Evolutionary conservation across 1,140 invertebrate genomes (phyloP), one percentile per base, ranked within the genome.

Genomic region (Lasioglossum baleicum): DNA sequence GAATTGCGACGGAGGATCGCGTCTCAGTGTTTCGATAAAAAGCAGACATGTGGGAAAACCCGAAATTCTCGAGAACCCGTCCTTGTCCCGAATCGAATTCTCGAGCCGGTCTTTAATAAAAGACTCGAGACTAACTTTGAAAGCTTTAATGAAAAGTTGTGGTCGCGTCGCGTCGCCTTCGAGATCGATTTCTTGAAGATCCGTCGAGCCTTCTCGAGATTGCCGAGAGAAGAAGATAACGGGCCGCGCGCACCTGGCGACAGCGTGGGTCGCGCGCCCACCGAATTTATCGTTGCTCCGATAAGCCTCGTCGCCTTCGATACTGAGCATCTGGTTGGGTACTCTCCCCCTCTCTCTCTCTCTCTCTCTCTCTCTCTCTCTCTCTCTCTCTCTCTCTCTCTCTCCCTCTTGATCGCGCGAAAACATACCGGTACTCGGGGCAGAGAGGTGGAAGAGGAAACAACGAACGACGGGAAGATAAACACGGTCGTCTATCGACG

Each of bases 291-390:
- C 83, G 40, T n/a, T 3, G 44, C 42, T 7, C 4, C 68, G 83
- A 85, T 85, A 85, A 85, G 69, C n/a, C 56, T 58, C n/a, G 15
- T 20, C 22, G 60, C 20, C 22, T 51, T 83, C 65, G 74, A 61
- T 83, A 83, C 60, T 58, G 48, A 56, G 68, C 83, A 85, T 85
- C 82, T 85, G 83, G n/a, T 26, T 15, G 15, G 11, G 15, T 5
- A 13, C 48, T 13, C 48, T 51, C 13, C 13, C 48, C 17, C 48
- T 51, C 51, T 53, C 15, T 53, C 51, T 53, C 51, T 17, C 51
- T 58, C 51, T n/a, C 31, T 8, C 17, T 13, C 20, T 6, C 56
- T 5, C 7, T 22, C 7, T 20, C 8, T n/a, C n/a, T n/a, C n/a
- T 51, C 48, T 51, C 51, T 53, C 15, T 53, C 51, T 53, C 51